Evolutionary conservation across 2,113 vertebrate genomes (phyloP).

Genomic region (Paramormyrops kingsleyae): DNA sequence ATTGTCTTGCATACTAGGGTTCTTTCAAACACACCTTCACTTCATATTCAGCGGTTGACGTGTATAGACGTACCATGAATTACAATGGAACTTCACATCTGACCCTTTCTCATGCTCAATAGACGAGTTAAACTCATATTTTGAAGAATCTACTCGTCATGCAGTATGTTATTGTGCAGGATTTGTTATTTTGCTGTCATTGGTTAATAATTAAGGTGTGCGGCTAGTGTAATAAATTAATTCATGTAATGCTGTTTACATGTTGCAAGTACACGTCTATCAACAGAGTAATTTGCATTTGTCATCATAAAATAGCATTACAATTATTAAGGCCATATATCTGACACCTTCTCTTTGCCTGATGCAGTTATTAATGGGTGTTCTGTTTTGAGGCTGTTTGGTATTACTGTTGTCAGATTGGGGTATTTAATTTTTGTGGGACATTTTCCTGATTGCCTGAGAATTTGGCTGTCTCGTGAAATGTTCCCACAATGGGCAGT

Average conservation of each 20-base stretch:
- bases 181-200: background rate
- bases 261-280: background rate
- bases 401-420: background rate
- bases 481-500: background rate
- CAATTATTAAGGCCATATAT: background rate
- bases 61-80: background rate
- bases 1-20: background rate
- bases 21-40: background rate
- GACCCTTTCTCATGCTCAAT: background rate
- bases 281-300: background rate
- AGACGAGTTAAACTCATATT: background rate
- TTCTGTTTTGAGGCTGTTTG: background rate
- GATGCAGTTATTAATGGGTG: background rate
- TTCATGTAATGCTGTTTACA: background rate
- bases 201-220: background rate
- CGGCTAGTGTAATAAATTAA: background rate
- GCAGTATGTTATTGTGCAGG: background rate
- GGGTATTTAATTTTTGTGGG: background rate
- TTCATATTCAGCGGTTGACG: background rate
- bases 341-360: background rate
- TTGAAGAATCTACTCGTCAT: background rate
- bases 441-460: background rate
- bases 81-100: background rate
- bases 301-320: background rate
- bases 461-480: background rate